These are phyloP conservation scores for Rotaria macrura DNA, from an alignment of 2,888 invertebrate genomes.

Conservation along the genomic window DNA sequence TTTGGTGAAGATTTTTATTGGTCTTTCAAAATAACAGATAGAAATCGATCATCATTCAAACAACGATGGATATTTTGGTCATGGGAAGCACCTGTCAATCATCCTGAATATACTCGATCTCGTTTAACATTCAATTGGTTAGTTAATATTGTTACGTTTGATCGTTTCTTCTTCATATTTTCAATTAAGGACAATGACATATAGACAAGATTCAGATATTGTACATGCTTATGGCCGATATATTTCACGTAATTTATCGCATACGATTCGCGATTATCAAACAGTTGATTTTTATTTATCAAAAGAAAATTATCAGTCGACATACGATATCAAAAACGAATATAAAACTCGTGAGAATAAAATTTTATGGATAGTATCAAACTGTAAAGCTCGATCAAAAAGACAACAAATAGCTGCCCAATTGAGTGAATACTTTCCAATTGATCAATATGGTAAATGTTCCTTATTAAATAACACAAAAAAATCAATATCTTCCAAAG, in stretches of 20 bases:
- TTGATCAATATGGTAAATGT: constrained; percentile 25
- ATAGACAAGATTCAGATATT: constrained; percentile 7
- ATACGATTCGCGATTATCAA: background rate
- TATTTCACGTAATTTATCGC: background rate
- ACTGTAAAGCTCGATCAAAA: constrained; percentile 22
- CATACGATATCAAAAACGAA: background rate
- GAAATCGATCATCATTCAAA: background rate
- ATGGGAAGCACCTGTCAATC: constrained; percentile 8
- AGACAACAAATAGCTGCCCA: background rate
- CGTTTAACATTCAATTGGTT: background rate
- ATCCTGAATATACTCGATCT: background rate
- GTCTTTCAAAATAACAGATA: background rate
- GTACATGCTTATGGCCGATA: background rate
- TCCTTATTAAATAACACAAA: background rate
- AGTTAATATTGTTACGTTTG: background rate
- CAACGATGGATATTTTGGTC: constrained; percentile 11
- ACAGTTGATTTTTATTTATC: background rate
- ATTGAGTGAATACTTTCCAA: constrained; percentile 15
- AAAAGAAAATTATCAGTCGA: background rate
- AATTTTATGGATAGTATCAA: constrained; percentile 29
- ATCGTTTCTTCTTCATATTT: background rate
- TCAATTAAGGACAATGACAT: constrained; percentile 3
- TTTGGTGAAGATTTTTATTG: constrained; percentile 17
- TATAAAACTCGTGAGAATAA: background rate
- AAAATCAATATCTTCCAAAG: background rate